Percentiles rank a stretch among this genome's conserved stretches.
Evolutionary conservation across 1,140 invertebrate species (phyloP).

Genomic region (Drosophila fuyamai): DNA sequence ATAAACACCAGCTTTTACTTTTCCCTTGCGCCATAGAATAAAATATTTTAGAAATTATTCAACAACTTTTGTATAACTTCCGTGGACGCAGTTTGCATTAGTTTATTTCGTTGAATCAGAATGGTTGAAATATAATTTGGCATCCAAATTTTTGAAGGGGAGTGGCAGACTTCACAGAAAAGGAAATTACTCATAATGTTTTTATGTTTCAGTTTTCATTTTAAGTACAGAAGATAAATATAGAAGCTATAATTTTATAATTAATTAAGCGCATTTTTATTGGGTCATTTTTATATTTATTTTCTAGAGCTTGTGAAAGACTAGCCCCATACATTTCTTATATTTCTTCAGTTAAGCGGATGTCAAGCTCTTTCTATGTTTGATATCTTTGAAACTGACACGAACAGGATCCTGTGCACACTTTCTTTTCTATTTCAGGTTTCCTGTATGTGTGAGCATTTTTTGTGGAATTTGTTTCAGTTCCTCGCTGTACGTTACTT

Average conservation of each 20-base stretch:
- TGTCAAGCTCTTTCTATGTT: not conserved
- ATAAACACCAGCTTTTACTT: conserved; percentile 34
- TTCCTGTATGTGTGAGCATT: conserved; percentile 8
- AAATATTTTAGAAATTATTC: not conserved
- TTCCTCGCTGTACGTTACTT: conserved; percentile 27
- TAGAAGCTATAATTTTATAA: not conserved
- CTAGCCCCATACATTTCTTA: not conserved
- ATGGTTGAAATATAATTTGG: conserved; percentile 5
- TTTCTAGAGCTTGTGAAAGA: no score
- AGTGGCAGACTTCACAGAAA: not conserved
- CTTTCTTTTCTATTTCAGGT: conserved; percentile 25
- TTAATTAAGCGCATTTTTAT: not conserved
- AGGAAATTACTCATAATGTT: conserved; percentile 7
- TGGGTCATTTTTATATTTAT: no score
- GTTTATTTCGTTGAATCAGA: not conserved
- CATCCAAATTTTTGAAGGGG: not conserved
- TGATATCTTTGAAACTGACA: conserved; percentile 18
- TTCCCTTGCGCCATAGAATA: conserved; percentile 13
- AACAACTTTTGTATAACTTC: conserved; percentile 14
- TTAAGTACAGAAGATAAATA: not conserved
- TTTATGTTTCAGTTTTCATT: not conserved
- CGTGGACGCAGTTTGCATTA: not conserved
- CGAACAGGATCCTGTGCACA: conserved; percentile 15
- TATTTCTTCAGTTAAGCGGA: not conserved
- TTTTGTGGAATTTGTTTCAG: conserved; percentile 36